These are phyloP conservation scores for Galerucella pusilla DNA, from an alignment of 2,888 invertebrate species.

Conservation along the genomic window DNA sequence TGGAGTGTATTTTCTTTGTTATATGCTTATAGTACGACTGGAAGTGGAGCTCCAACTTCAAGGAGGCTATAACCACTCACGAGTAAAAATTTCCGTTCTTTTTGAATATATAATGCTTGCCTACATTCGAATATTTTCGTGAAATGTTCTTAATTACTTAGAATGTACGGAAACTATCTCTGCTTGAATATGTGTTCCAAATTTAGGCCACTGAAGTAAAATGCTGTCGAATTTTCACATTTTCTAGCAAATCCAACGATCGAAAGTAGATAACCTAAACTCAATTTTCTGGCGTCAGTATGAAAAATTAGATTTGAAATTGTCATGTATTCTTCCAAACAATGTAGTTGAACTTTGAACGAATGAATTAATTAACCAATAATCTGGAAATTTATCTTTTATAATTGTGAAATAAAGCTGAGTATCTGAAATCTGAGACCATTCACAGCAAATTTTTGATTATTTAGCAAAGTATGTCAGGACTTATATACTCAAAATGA, in stretches of 20 bases:
- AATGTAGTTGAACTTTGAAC: too few relatives aligned
- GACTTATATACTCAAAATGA: too few relatives aligned
- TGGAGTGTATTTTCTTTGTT: slow-evolving; percentile 59
- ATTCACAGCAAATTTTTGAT: too few relatives aligned
- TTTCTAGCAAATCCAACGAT: background rate
- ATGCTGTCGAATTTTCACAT: slow-evolving; percentile 23
- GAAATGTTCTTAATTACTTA: slow-evolving; percentile 59
- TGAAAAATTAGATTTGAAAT: too few relatives aligned
- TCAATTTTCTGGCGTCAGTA: too few relatives aligned
- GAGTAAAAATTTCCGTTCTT: slow-evolving; percentile 75
- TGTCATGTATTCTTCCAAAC: too few relatives aligned
- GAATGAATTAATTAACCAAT: too few relatives aligned
- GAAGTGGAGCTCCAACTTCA: slow-evolving; percentile 97
- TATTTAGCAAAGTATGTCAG: too few relatives aligned
- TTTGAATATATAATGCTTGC: slow-evolving; percentile 61
- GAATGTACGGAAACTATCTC: slow-evolving; percentile 59
- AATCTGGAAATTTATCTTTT: too few relatives aligned
- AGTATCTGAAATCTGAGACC: too few relatives aligned
- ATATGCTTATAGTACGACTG: slow-evolving; percentile 81
- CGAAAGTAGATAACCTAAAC: background rate
- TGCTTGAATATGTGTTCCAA: slow-evolving; percentile 47
- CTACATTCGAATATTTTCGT: slow-evolving; percentile 47
- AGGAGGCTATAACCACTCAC: slow-evolving; percentile 91
- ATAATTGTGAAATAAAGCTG: too few relatives aligned
- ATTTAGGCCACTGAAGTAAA: slow-evolving; percentile 65